Conservation (phyloP, 2,797 vertebrate species). For the Notolabrus celidotus region DNA sequence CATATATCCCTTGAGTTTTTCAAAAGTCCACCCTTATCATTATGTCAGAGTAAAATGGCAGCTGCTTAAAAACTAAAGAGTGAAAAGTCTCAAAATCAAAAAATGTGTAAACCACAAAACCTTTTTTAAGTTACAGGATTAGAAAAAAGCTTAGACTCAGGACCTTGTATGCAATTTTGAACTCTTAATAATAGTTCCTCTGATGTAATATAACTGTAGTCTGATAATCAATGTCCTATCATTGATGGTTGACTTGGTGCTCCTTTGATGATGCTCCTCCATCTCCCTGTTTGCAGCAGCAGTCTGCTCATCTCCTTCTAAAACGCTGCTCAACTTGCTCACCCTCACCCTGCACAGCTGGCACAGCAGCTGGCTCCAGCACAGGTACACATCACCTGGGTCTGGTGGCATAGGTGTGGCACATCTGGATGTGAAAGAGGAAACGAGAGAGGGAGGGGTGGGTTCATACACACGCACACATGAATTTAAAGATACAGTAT, state of each 20-base stretch:
- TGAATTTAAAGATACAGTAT: neutral
- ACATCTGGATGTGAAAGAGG: conserved; percentile 36
- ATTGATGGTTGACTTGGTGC: conserved; percentile 26
- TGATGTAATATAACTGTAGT: conserved; percentile 8
- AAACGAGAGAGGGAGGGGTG: neutral
- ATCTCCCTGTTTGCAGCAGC: conserved; percentile 36
- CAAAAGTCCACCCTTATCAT: too few relatives aligned
- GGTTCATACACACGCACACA: neutral
- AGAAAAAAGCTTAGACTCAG: neutral
- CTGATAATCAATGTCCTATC: conserved; percentile 12
- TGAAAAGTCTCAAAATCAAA: too few relatives aligned
- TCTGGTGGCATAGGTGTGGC: conserved; percentile 18
- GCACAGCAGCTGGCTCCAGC: conserved; percentile 50
- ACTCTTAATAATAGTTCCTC: neutral
- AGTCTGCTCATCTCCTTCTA: conserved; percentile 34
- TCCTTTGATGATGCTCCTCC: conserved; percentile 39
- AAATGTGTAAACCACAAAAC: too few relatives aligned
- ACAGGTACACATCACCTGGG: conserved; percentile 44
- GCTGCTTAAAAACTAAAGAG: too few relatives aligned
- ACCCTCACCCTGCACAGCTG: conserved; percentile 52
- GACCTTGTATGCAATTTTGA: neutral
- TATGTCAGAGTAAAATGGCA: too few relatives aligned
- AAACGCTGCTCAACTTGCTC: conserved; percentile 21
- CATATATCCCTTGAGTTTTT: too few relatives aligned
- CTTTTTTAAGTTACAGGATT: too few relatives aligned